Base-by-base conservation (phyloP, 23 tunicate genomes). In the Trididemnum nubilum region DNA sequence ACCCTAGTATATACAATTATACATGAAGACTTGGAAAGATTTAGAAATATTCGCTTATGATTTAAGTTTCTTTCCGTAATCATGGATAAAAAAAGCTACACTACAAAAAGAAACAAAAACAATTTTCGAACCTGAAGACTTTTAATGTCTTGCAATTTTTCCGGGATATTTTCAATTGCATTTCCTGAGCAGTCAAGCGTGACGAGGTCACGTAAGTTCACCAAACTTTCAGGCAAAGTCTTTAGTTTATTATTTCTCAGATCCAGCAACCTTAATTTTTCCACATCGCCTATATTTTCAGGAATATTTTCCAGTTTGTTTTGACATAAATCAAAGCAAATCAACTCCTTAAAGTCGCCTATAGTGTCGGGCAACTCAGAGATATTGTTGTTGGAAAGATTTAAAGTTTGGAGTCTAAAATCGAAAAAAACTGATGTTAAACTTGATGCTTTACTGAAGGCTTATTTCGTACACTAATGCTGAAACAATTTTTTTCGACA, bases 151-250 rank as follows among this genome's bases (percentile, higher is more conserved):
- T 81, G 59, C 24, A 91, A 36, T 38, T 81, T 71, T 51, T 65
- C 72, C 0, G 97, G 97, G 1, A 91, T 33, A 40, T 28, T 51
- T 70, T 77, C 81, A 12, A 91, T 91, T 54, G 66, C 38, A 54
- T 91, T 91, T 51, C 79, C 90, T 1, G 97, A 85, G 82, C 97
- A 91, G 65, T 91, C 97, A 22, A 91, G 70, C 26, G 97, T 81
- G 23, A 86, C 52, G 24, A 91, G 87, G 3, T 91, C 59, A 18
- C 64, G 60, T 25, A 91, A 61, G 24, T 75, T 36, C 15, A 83
- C 50, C 80, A 93, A 52, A 29, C 78, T 51, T 36, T 88, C 89
- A 1, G 98, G 98, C 33, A 93, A 35, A 12, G 70, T 38, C 36
- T 72, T 54, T n/a, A 93, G 33, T 35, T 67, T 73, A 63, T 93